Conservation (phyloP, 1,140 invertebrate species). For the Myzus persicae region DNA sequence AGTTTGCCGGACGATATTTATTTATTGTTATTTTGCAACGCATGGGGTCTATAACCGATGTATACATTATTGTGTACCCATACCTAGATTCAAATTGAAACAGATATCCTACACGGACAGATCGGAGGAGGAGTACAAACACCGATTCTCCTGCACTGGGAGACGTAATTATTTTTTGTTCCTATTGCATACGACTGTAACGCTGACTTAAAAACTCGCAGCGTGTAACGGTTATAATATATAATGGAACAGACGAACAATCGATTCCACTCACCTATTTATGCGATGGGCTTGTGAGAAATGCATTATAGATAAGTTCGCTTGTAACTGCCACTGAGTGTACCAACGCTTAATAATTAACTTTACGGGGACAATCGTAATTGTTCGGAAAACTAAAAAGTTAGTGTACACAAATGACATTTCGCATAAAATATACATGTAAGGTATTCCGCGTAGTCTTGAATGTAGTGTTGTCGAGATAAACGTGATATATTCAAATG, state of each 20-base stretch:
- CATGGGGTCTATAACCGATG: too few relatives aligned
- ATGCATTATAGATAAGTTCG: background rate
- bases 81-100: background rate
- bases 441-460: background rate
- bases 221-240: background rate
- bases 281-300: background rate
- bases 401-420: background rate
- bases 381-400: background rate
- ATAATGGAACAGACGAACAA: background rate
- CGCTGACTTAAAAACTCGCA: background rate
- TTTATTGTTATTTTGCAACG: too few relatives aligned
- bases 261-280: background rate
- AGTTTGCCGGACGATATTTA: too few relatives aligned
- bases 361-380: background rate
- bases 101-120: background rate
- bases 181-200: background rate
- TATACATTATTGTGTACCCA: background rate
- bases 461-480: background rate
- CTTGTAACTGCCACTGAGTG: too few relatives aligned
- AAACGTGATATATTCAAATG: too few relatives aligned
- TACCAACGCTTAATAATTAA: background rate
- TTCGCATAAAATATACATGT: background rate
- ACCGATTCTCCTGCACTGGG: background rate
- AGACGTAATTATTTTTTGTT: background rate
- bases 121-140: background rate